Evolutionary conservation across 2,888 invertebrate species (phyloP), one percentile per base, ranked within the genome.

Genomic region (Pteria penguin): DNA sequence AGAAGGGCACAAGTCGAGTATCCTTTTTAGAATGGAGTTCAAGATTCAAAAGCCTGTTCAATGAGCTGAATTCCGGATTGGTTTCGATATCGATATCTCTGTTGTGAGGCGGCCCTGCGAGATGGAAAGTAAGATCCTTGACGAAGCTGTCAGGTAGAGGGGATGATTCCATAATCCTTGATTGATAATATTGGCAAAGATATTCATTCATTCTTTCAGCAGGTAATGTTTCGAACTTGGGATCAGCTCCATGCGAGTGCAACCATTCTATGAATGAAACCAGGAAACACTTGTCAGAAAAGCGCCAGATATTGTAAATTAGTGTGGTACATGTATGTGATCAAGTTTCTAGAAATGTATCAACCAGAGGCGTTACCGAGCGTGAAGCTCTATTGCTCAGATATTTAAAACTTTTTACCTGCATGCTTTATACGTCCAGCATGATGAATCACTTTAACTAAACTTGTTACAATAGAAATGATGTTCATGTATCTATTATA

Each of bases 201-300:
- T 69, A 65, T 4, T 63, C 45, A 63, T 81, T 73, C 24, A 81
- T 36, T 65, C 65, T 68, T 22, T 24, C 60, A 2, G 77, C 31
- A 4, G 72, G 32, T 24, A 69, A 29, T 22, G 32, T 67, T 63
- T 81, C 81, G 36, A 81, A 81, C 45, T 77, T 67, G n/a, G 72
- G 55, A 65, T 67, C 70, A 18, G 77, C 75, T 3, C 76, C 77
- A 36, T 72, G 72, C 22, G 66, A 72, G n/a, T 54, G 55, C 62
- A 81, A 63, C 74, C 74, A 81, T 52, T 81, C 81, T 81, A n/a
- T n/a, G n/a, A n/a, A n/a, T n/a, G n/a, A n/a, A n/a, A n/a, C n/a
- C n/a, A n/a, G n/a, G n/a, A n/a, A n/a, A n/a, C n/a, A n/a, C n/a
- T n/a, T n/a, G n/a, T n/a, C n/a, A n/a, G n/a, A n/a, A n/a, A n/a